These are phyloP conservation scores for Drosophila nigromelanica DNA, from an alignment of 1,140 invertebrate genomes.

Conservation along the genomic window DNA sequence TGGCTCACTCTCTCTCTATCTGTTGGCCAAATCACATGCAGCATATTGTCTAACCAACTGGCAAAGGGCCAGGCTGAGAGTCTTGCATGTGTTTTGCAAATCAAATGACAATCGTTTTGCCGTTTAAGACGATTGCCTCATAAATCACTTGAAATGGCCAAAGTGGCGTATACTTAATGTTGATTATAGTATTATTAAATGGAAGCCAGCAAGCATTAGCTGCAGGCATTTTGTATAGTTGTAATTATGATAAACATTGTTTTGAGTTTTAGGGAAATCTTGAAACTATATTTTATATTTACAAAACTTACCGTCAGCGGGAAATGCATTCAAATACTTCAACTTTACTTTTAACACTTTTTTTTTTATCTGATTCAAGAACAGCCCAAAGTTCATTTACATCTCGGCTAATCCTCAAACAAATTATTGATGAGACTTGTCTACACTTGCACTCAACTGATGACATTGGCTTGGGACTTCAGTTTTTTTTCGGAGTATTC, in stretches of 20 bases:
- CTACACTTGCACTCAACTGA: conserved; percentile 17
- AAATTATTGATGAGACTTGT: conserved; percentile 12
- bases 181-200: conserved; percentile 31
- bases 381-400: background rate
- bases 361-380: too few species aligned
- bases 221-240: background rate
- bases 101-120: conserved; percentile 44
- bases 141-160: conserved; percentile 49
- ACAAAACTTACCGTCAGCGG: too few species aligned
- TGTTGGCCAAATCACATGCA: conserved; percentile 65
- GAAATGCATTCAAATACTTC: background rate
- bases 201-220: background rate
- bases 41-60: conserved; percentile 36
- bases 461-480: conserved; percentile 19
- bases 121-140: conserved; percentile 47
- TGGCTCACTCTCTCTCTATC: background rate
- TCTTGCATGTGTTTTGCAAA: conserved; percentile 46
- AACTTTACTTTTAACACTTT: background rate
- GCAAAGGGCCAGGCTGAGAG: conserved; percentile 48
- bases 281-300: too few species aligned
- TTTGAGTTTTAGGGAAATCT: too few species aligned
- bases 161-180: conserved; percentile 50
- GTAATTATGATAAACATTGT: background rate
- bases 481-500: conserved; percentile 2
- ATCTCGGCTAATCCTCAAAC: conserved; percentile 13